Evolutionary conservation across 2,797 vertebrate genomes (phyloP).

Genomic region (Xenentodon cancila): DNA sequence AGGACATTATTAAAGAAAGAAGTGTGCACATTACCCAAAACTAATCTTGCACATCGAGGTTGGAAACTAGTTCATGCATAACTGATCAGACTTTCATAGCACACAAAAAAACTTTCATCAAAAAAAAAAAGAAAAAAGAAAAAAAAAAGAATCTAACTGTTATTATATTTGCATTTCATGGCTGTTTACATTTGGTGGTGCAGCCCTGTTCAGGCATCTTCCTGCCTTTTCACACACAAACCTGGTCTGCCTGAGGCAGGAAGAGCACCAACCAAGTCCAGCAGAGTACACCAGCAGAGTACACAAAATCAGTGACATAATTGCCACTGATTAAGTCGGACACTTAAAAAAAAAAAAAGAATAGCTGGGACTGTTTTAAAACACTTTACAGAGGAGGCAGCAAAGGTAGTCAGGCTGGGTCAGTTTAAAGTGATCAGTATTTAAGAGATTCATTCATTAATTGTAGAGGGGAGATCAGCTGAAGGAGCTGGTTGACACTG

Average conservation of each 20-base stretch:
- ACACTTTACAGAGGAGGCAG: neutral
- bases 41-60: neutral
- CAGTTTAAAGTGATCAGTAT: neutral
- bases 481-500: neutral
- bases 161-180: neutral
- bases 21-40: neutral
- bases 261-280: neutral
- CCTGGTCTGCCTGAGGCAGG: neutral
- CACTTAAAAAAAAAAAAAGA: neutral
- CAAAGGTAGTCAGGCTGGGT: neutral
- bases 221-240: neutral
- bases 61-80: no score
- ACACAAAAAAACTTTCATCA: no score
- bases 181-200: neutral
- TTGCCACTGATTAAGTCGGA: neutral
- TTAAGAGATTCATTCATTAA: neutral
- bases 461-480: neutral
- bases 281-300: neutral
- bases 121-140: neutral
- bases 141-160: neutral
- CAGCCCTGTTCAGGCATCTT: neutral
- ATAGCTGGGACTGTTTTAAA: neutral
- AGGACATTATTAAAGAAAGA: neutral
- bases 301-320: neutral
- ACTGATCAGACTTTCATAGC: no score